Evolutionary conservation across 2,797 vertebrate genomes (phyloP), one percentile per base, ranked within the genome.

Genomic region (Pitangus sulphuratus): DNA sequence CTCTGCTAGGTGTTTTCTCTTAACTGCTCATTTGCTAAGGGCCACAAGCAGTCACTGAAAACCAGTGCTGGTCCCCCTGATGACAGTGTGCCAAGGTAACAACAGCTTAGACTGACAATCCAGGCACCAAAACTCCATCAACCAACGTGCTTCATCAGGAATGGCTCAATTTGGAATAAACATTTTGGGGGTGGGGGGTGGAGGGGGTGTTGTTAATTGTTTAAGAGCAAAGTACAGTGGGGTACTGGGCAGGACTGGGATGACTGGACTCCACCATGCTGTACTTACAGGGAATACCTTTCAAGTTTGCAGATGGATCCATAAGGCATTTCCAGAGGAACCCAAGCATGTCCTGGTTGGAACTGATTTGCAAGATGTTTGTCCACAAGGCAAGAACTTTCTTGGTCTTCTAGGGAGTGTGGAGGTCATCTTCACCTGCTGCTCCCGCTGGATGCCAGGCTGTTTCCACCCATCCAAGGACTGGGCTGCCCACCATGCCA

Each of bases 101-200:
- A 62, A 30, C 39, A 74, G 21, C 51, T 87, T 58, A 39, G 33
- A 39, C 14, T 31, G 56, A 83, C 24, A 30, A 12, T 57, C 9
- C 75, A 83, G 37, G 53, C 57, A 68, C 19, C 53, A 66, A 44
- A 89, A 58, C 20, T 56, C 25, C 28, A 19, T 26, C 45, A 74
- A n/a, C 2, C 5, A 31, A 50, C 15, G 17, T 5, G 6, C 5
- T 64, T 53, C 60, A 47, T 45, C 30, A 60, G 47, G 35, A 84
- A 20, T 12, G 40, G n/a, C 30, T 42, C 0, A 0, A 19, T 28
- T 45, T 50, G 50, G 33, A 77, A 57, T 6, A 47, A 83, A 69
- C 66, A 87, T 35, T 21, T 72, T 14, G 0, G 9, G 0, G 6
- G 12, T 13, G 0, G 11, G 11, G 44, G 5, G 18, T 45, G 21